Conservation (phyloP, 2,888 invertebrate species). For the Notodonta dromedarius region DNA sequence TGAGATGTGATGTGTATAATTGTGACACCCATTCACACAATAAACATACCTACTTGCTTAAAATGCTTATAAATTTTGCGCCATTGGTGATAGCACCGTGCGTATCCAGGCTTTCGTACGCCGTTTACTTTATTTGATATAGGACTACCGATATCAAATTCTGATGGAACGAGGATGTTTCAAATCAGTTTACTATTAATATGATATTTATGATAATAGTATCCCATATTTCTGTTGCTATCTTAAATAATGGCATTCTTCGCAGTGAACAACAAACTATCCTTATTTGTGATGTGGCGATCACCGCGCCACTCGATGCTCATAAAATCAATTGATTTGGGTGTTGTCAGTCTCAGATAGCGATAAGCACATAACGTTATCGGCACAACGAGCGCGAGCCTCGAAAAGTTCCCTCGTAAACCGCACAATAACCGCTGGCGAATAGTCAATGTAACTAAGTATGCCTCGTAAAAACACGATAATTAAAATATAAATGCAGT, state of each 20-base stretch:
- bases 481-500: background rate
- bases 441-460: background rate
- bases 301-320: slow-evolving; percentile 1
- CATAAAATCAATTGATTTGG: slow-evolving; percentile 4
- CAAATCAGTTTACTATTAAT: too few species aligned
- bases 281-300: background rate
- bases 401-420: background rate
- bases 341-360: background rate
- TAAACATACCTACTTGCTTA: too few species aligned
- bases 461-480: background rate
- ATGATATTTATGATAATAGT: too few species aligned
- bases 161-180: too few species aligned
- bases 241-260: too few species aligned
- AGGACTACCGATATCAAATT: too few species aligned
- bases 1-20: background rate
- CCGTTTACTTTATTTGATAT: too few species aligned
- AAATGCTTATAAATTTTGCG: too few species aligned
- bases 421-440: background rate
- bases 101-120: too few species aligned
- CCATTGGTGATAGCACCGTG: too few species aligned
- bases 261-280: background rate
- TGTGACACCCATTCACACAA: too few species aligned
- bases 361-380: background rate
- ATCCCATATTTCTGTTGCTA: too few species aligned
- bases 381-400: background rate